Base-by-base conservation (phyloP, 2,797 vertebrate species). In the Cynodonichthys magdalenae region DNA sequence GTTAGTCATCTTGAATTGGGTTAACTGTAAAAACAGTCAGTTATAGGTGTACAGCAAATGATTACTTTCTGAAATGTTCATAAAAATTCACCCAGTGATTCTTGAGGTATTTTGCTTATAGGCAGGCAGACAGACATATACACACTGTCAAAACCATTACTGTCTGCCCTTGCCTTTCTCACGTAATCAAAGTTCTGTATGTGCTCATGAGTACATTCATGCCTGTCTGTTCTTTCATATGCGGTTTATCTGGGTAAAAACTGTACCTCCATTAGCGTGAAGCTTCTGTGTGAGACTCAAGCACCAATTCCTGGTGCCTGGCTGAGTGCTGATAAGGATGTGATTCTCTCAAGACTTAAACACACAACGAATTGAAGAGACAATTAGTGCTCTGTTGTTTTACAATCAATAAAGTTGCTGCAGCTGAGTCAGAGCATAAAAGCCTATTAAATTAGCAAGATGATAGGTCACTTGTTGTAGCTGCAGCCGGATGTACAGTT, bases 361-460 rank as follows among this genome's bases (percentile, higher is more conserved):
- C 20, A 52, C 82, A 66, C 20, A 42, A 57, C 65, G 75, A 88
- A 84, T 71, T 81, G 84, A 87, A 74, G 80, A 86, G 82, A 87
- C 85, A 89, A 91, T 90, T 87, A 87, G 83, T 1, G 51, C 68
- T 76, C 65, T 75, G 85, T 85, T 85, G 84, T 89, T 87, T 77
- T 69, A 87, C 85, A 85, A 81, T 88, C 85, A 88, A 86, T 89
- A 81, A 82, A 85, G 76, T 82, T 75, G 79, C 83, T 53, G 58
- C 49, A 46, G 71, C 72, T 61, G 61, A 36, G 67, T 74, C 73
- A 49, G 60, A 79, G 70, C 66, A 60, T 42, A 63, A 29, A 50
- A 59, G 61, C 48, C 65, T 46, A 74, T 79, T 70, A 80, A 84
- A 84, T 84, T 66, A 71, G 74, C 10, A 46, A 42, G 72, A 86